Base-by-base conservation (phyloP, 2,888 invertebrate genomes). In the Crioceris asparagi region DNA sequence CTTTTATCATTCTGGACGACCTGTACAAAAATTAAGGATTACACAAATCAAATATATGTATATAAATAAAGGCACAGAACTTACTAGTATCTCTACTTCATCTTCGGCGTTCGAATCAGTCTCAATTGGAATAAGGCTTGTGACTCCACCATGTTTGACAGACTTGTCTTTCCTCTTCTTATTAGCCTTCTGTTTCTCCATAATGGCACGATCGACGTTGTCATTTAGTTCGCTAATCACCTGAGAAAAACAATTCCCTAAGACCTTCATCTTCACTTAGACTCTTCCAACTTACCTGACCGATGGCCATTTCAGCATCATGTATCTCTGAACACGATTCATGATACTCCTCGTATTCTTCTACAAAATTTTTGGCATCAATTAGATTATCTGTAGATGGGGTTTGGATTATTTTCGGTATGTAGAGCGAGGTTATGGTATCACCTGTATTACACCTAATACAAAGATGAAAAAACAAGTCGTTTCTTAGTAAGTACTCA, bases 301-400 rank as follows among this genome's bases (percentile, higher is more conserved):
- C 49, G 19, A 51, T 52, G 14, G 55, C 55, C 21, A 56, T 36
- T 32, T 55, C 54, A 1, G 61, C 46, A 35, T 64, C 62, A 2
- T 59, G 52, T 38, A 62, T 61, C 40, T 65, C 65, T 30, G 59
- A 57, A 39, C 64, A 63, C 8, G 60, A 59, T 38, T 62, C 61
- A 47, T 65, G 63, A 39, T 60, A 64, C 48, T 64, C 64, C 38
- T 65, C 65, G 40, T 64, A 64, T 31, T 64, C 62, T 40, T 65
- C 64, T 8, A 64, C 63, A 44, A 64, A 65, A 41, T 58, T 64
- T 38, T 53, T 55, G 5, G 63, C 63, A 29, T 60, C 57, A 23
- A 62, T 47, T 10, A 60, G 38, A 31, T 57, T 58, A 35, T 56
- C 56, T 21, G 46, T 51, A 10, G 60, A 55, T 2, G 62, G 55